A percentile compares a stretch with the other conserved stretches of the same genome.
These are phyloP conservation scores for Cricetomys ansorgei DNA, from an alignment of 2,113 vertebrate species.

Conservation along the genomic window DNA sequence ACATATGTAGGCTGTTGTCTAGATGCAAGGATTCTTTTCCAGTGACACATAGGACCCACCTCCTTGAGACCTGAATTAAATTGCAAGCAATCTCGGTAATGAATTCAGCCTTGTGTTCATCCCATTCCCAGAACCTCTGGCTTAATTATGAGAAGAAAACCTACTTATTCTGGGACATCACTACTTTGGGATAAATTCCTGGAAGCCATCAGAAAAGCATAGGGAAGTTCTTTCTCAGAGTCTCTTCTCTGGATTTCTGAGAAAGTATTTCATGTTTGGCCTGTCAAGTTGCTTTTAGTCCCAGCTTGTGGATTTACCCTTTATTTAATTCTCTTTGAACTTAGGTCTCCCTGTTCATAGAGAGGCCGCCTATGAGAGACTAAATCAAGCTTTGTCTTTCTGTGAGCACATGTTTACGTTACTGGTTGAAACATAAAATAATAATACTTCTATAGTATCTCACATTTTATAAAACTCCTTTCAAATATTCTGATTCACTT, in stretches of 20 bases:
- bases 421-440: neutral
- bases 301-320: slow-evolving; percentile 5
- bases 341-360: neutral
- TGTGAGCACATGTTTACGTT: neutral
- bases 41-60: slow-evolving; percentile 63
- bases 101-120: slow-evolving; percentile 73
- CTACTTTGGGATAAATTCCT: slow-evolving; percentile 79
- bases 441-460: neutral
- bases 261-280: slow-evolving; percentile 68
- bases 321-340: slow-evolving; percentile 53
- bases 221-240: slow-evolving; percentile 74
- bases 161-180: slow-evolving; percentile 79
- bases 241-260: slow-evolving; percentile 73
- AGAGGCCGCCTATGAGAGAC: neutral
- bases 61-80: slow-evolving; percentile 70
- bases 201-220: slow-evolving; percentile 77
- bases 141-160: slow-evolving; percentile 80
- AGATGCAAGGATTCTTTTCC: slow-evolving; percentile 64
- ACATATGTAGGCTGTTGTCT: slow-evolving; percentile 58
- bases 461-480: slow-evolving; percentile 32
- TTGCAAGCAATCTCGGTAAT: slow-evolving; percentile 74
- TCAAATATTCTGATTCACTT: slow-evolving; percentile 18
- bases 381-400: slow-evolving; percentile 33
- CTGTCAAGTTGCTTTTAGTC: slow-evolving; percentile 66
- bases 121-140: slow-evolving; percentile 77